Percentiles rank a stretch among this genome's conserved stretches.
phyloP scores from a whole-genome alignment of 2,797 vertebrate species.

The Myotis myotis region DNA sequence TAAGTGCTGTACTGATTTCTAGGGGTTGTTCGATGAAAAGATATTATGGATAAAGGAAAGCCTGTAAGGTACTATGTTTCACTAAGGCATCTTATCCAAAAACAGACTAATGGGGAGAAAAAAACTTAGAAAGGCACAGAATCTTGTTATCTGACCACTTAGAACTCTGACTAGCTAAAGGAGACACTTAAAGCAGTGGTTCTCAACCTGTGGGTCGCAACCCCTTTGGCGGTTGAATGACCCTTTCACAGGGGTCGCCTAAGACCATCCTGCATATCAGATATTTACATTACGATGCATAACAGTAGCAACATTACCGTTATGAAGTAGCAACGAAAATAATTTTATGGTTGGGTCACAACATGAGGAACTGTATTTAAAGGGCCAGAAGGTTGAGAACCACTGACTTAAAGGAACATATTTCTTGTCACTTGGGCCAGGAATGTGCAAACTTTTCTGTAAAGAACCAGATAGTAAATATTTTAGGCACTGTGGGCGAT shows the following conservation, averaged over 20 bases:
- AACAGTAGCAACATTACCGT: too few species aligned
- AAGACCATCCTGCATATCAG: too few species aligned
- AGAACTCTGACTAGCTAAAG: neutral
- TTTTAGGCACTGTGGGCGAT: neutral
- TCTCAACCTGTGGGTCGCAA: too few species aligned
- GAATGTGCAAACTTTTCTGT: neutral
- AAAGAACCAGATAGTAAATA: neutral
- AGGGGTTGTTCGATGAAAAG: neutral
- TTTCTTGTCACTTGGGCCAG: neutral
- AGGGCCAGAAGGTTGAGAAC: too few species aligned
- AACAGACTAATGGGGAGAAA: neutral
- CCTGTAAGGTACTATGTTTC: neutral
- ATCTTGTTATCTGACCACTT: neutral
- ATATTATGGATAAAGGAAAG: neutral
- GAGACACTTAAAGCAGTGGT: neutral
- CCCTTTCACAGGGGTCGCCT: too few species aligned
- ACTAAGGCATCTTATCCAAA: neutral
- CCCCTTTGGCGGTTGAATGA: too few species aligned
- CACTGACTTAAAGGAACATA: neutral
- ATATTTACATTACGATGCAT: too few species aligned
- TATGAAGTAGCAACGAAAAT: too few species aligned
- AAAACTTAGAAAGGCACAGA: neutral
- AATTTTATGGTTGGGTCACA: too few species aligned
- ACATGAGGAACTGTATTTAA: too few species aligned
- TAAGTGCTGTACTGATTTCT: neutral